Evolutionary conservation across 2,113 vertebrate genomes (phyloP).

Genomic region (Isurus oxyrinchus): DNA sequence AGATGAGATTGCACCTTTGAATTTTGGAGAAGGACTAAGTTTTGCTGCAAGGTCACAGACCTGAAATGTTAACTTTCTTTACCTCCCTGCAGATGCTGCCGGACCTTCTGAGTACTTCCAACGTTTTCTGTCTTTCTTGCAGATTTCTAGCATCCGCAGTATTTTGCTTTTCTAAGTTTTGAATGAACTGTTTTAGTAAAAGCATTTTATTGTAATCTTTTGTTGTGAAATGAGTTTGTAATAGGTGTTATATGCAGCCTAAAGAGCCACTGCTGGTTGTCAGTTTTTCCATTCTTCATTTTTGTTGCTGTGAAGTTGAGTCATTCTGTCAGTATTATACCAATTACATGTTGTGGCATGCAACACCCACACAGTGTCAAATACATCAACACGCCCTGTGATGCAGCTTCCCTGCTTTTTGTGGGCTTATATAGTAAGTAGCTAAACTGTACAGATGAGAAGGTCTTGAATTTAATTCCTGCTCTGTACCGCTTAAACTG

Average conservation of each 20-base stretch:
- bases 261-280: neutral
- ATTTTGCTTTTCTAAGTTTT: neutral
- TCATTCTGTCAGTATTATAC: neutral
- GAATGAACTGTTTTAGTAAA: conserved; percentile 6
- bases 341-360: neutral
- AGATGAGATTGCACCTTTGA: neutral
- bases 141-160: neutral
- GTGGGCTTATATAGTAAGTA: neutral
- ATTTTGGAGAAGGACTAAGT: neutral
- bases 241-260: neutral
- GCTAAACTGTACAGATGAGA: neutral
- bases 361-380: neutral
- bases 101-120: neutral
- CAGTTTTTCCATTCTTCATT: neutral
- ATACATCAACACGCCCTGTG: neutral
- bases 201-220: neutral
- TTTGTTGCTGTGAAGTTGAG: neutral
- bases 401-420: neutral
- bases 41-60: neutral
- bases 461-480: neutral
- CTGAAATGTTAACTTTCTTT: too few relatives aligned
- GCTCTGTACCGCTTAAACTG: neutral
- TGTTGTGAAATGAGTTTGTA: neutral
- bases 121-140: neutral
- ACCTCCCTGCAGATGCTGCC: neutral